Conservation (phyloP, 2,888 invertebrate species). For the Hybos culiciformis region DNA sequence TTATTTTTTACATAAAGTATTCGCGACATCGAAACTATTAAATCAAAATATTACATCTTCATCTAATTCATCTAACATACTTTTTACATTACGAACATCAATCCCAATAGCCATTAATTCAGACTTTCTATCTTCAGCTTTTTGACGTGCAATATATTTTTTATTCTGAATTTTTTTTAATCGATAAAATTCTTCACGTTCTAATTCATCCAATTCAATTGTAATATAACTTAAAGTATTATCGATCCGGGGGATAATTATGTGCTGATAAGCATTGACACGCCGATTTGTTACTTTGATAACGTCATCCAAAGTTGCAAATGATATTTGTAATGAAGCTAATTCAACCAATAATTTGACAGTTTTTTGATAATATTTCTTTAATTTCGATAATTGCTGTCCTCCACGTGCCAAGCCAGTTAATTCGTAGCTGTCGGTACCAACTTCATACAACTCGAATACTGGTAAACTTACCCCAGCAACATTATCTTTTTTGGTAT, state of each 20-base stretch:
- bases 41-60: constrained; percentile 85
- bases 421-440: constrained; percentile 90
- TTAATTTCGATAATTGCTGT: constrained; percentile 89
- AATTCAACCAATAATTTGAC: constrained; percentile 91
- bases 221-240: constrained; percentile 93
- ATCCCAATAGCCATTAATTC: constrained; percentile 38
- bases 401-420: constrained; percentile 96
- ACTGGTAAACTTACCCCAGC: constrained; percentile 96
- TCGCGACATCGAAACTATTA: no score
- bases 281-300: constrained; percentile 98
- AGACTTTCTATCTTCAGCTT: constrained; percentile 43
- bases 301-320: constrained; percentile 95
- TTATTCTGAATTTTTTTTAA: constrained; percentile 93
- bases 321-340: constrained; percentile 96
- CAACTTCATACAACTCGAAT: constrained; percentile 60
- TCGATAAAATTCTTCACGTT: constrained; percentile 97
- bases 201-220: constrained; percentile 94
- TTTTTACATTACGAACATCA: constrained; percentile 40
- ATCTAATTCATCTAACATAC: constrained; percentile 75
- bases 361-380: constrained; percentile 95
- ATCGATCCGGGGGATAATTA: constrained; percentile 96
- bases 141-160: constrained; percentile 69
- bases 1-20: no score
- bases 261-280: constrained; percentile 99
- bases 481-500: constrained; percentile 96